Conservation (phyloP, 2,797 vertebrate species). For the Cheirogaleus major region DNA sequence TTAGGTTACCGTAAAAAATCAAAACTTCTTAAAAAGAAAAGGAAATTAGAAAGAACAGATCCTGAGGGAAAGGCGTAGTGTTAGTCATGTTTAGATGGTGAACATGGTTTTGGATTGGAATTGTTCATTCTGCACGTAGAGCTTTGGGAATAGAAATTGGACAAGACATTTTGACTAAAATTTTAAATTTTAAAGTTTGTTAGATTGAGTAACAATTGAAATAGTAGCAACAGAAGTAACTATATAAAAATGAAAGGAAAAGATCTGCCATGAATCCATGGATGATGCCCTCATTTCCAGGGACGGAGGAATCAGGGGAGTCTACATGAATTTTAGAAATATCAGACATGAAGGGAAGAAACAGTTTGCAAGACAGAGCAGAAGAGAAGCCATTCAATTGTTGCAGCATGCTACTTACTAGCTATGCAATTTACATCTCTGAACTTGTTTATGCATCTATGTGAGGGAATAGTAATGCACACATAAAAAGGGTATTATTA, state of each 20-base stretch:
- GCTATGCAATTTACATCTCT: not conserved
- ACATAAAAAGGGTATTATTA: not conserved
- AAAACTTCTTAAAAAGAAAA: not conserved
- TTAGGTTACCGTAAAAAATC: no score
- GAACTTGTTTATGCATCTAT: not conserved
- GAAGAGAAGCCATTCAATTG: not conserved
- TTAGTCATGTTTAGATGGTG: not conserved
- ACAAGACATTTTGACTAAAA: not conserved
- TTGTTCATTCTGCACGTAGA: not conserved
- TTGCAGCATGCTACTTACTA: not conserved
- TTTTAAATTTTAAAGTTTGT: not conserved
- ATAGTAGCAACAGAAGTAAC: not conserved
- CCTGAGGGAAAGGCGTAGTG: not conserved
- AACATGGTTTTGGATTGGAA: not conserved
- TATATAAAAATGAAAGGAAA: not conserved
- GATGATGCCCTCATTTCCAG: not conserved
- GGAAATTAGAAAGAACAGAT: not conserved
- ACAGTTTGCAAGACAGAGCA: not conserved
- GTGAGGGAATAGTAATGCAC: no score
- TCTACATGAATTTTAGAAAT: not conserved
- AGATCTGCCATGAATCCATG: not conserved
- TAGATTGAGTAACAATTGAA: not conserved
- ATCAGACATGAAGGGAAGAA: not conserved
- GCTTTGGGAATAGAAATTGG: not conserved
- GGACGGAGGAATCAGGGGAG: not conserved